Base-by-base conservation (phyloP, 2,797 vertebrate genomes). In the Malurus leucopterus region DNA sequence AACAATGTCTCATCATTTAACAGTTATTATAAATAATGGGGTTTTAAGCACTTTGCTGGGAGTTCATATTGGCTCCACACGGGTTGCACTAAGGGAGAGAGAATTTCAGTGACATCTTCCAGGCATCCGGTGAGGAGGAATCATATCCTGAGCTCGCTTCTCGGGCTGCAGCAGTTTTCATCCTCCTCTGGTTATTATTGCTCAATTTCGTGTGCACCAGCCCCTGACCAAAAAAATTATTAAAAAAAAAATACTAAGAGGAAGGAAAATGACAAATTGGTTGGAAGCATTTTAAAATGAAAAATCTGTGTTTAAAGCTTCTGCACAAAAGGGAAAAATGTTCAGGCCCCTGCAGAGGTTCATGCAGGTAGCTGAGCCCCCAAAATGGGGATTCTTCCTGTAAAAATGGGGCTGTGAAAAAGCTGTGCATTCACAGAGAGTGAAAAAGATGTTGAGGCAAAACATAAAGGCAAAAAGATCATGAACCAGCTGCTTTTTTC, bases 1-100 rank as follows among this genome's bases (percentile, higher is more conserved):
- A 96, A 96, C 95, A 95, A 92, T 97, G 95, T 97, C 95, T 96
- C 96, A 95, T 96, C 95, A 95, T 96, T 96, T 96, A 96, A 96
- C 96, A 96, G 96, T 95, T 94, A 96, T 96, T 95, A 96, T 96
- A 96, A 95, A 96, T 94, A 94, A 96, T 96, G 94, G 95, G 90
- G 93, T 96, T 97, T 97, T 96, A 95, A 96, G 94, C 94, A 96
- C 96, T 97, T 97, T 95, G 95, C 89, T 79, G 91, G 59, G 92
- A 94, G 96, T 95, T 95, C 90, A 89, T 87, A 92, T 96, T 95
- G 95, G 91, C 89, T 91, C 95, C 95, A 93, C 91, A 32, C 74
- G 59, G 90, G 69, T 96, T 90, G 79, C 88, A 79, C 74, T 58
- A 21, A 91, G 91, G 96, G 90, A 92, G 72, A 38, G 92, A 77